A percentile compares a stretch with the other conserved stretches of the same genome.
phyloP scores from a whole-genome alignment of 1,140 invertebrate genomes.

The Drepana arcuata region DNA sequence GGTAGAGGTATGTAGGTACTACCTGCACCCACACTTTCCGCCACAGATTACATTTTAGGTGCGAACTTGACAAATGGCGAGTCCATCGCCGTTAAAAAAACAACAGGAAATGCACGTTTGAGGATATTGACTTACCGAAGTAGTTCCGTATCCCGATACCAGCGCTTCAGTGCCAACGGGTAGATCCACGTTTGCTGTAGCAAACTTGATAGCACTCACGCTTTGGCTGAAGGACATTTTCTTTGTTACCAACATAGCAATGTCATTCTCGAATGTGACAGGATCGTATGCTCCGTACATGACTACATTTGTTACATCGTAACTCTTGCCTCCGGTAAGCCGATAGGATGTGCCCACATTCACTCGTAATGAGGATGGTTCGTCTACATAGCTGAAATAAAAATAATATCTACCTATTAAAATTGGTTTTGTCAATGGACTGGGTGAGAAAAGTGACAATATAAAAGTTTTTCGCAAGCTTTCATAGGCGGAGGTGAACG shows the following conservation, averaged over 20 bases:
- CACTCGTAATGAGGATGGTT: conserved; percentile 28
- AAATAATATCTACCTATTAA: too few species aligned
- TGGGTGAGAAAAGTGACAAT: too few species aligned
- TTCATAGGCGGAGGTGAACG: too few species aligned
- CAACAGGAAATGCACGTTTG: too few species aligned
- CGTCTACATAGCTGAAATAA: conserved; percentile 27
- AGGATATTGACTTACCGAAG: conserved; percentile 37
- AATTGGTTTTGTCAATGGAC: too few species aligned
- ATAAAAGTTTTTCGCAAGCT: too few species aligned
- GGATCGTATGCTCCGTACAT: conserved; percentile 34
- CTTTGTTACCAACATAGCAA: conserved; percentile 33
- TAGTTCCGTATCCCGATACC: conserved; percentile 56
- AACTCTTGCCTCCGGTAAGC: conserved; percentile 32
- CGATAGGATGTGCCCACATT: conserved; percentile 40
- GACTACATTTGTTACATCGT: conserved; percentile 30
- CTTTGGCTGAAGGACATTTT: conserved; percentile 29
- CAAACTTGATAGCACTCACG: conserved; percentile 27
- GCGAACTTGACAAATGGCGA: too few species aligned
- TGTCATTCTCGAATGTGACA: conserved; percentile 40
- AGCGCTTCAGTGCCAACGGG: conserved; percentile 32
- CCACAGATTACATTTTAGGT: too few species aligned
- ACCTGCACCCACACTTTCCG: too few species aligned
- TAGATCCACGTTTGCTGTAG: conserved; percentile 20
- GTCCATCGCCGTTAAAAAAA: too few species aligned
- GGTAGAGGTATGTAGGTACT: too few species aligned